Percentiles rank a stretch among this genome's conserved stretches.
Conservation (phyloP, 2,797 vertebrate genomes). For the Danio tinwini region DNA sequence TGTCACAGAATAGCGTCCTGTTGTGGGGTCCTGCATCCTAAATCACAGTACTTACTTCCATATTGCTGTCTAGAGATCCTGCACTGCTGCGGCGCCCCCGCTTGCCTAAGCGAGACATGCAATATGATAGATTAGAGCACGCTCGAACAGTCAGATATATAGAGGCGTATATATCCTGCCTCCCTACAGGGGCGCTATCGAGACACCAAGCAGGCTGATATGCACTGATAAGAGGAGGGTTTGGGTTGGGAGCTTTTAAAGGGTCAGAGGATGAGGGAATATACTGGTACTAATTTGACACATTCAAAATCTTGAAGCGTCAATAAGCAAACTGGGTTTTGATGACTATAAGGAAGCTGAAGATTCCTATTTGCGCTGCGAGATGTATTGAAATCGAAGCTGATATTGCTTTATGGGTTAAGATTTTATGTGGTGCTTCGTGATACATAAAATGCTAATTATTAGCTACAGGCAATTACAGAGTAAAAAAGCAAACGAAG, state of each 20-base stretch:
- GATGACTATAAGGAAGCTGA: conserved; percentile 9
- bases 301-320: no score
- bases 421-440: no score
- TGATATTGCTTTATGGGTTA: background rate
- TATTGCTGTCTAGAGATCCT: conserved; percentile 99
- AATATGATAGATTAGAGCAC: conserved; percentile 93
- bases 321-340: background rate
- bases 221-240: conserved; percentile 21
- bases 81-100: conserved; percentile 99
- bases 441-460: no score
- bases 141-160: conserved; percentile 69
- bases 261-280: conserved; percentile 44
- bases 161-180: conserved; percentile 60
- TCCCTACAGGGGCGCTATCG: conserved; percentile 60
- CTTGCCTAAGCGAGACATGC: conserved; percentile 99
- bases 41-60: conserved; percentile 97
- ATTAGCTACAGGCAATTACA: no score
- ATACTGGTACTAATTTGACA: background rate
- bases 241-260: conserved; percentile 38
- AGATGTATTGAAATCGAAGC: background rate
- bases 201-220: conserved; percentile 52
- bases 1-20: conserved; percentile 69
- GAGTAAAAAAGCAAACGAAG: no score
- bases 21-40: conserved; percentile 72
- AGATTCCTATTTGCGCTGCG: conserved; percentile 3